These are phyloP conservation scores for Gadopsis marmoratus DNA, from an alignment of 2,797 vertebrate species.

Conservation along the genomic window DNA sequence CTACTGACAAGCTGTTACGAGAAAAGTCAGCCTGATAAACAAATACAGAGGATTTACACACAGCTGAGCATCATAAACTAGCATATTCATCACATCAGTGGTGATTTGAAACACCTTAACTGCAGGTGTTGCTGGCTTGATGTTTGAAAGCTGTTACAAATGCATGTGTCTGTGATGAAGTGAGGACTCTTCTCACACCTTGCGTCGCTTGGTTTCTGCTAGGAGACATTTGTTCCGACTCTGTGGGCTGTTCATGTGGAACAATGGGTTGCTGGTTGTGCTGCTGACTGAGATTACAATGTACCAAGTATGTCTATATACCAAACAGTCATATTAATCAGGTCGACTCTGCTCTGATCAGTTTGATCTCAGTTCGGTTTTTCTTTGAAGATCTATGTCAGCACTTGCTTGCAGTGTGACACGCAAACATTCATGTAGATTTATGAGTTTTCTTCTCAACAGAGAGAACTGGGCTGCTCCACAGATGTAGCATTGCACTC, in stretches of 20 bases:
- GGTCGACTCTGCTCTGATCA: background rate
- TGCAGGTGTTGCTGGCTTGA: background rate
- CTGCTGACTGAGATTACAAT: background rate
- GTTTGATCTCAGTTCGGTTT: background rate
- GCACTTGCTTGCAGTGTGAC: too few relatives aligned
- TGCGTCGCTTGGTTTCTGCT: background rate
- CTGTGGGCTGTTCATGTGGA: background rate
- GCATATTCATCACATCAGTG: background rate
- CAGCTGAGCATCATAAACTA: background rate
- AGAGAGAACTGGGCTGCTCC: too few relatives aligned
- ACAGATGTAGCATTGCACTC: too few relatives aligned
- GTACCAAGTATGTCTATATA: background rate
- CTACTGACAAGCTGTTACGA: constrained; percentile 24
- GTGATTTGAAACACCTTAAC: background rate
- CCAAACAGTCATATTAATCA: background rate
- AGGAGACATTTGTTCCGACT: background rate
- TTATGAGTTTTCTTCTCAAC: too few relatives aligned
- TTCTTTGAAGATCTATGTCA: background rate
- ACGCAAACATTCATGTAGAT: too few relatives aligned
- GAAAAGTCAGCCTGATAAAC: constrained; percentile 22
- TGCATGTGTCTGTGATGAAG: background rate
- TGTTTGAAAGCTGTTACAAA: background rate
- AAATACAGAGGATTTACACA: constrained; percentile 29
- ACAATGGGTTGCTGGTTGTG: background rate
- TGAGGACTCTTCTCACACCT: background rate